Evolutionary conservation across 64 coral and sea anemone species (phyloP).

Genomic region (Actinia tenebrosa): DNA sequence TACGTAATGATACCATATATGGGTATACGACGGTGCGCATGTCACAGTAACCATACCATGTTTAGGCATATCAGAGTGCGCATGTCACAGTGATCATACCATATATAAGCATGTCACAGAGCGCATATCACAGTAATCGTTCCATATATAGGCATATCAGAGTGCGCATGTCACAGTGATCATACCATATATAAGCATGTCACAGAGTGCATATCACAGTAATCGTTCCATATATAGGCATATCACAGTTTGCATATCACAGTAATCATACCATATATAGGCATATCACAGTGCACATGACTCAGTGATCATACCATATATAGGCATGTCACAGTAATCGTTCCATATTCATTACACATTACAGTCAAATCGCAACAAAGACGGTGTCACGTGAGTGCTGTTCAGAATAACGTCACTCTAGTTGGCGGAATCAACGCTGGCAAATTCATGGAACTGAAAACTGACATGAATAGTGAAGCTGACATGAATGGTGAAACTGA

Average conservation of each 20-base stretch:
- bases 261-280: neutral
- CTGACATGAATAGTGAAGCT: constrained; percentile 17
- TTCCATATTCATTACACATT: neutral
- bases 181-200: too few species aligned
- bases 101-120: neutral
- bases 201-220: neutral
- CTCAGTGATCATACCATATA: neutral
- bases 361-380: neutral
- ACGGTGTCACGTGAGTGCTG: constrained; percentile 52
- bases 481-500: constrained; percentile 71
- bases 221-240: neutral
- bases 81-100: too few species aligned
- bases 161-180: neutral
- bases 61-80: neutral
- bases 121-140: neutral
- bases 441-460: constrained; percentile 71
- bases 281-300: neutral
- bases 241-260: neutral
- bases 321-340: neutral
- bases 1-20: too few species aligned
- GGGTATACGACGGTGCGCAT: too few species aligned
- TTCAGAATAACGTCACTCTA: constrained; percentile 89
- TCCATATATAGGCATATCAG: neutral
- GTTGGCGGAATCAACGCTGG: constrained; percentile 92
- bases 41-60: too few species aligned